Conservation (phyloP, 1,140 invertebrate genomes). For the Mizuhopecten yessoensis region DNA sequence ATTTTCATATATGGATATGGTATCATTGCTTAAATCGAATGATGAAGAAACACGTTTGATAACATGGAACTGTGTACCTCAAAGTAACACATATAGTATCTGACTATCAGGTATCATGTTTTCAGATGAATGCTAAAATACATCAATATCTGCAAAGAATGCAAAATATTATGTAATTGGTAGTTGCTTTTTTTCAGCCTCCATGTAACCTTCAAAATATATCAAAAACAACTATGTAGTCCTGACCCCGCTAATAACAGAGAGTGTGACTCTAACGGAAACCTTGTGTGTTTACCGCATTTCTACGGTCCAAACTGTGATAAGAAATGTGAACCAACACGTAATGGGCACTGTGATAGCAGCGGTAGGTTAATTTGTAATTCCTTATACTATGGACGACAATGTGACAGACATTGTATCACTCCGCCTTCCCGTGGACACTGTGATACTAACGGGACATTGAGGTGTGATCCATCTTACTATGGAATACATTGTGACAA, state of each 20-base stretch:
- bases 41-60: no score
- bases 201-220: background rate
- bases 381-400: background rate
- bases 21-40: no score
- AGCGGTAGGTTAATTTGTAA: background rate
- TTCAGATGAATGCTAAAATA: no score
- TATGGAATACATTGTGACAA: no score
- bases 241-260: background rate
- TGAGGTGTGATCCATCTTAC: no score
- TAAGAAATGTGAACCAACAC: background rate
- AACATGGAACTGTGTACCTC: no score
- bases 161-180: no score
- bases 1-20: no score
- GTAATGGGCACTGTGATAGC: background rate
- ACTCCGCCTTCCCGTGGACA: background rate
- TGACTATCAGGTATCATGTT: no score
- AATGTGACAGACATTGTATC: slow-evolving; percentile 8
- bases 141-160: no score
- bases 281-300: background rate
- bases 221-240: background rate
- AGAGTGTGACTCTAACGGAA: slow-evolving; percentile 19
- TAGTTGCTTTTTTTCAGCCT: background rate
- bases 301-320: background rate
- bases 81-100: no score
- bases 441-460: background rate